Evolutionary conservation across 1,140 invertebrate genomes (phyloP).

Genomic region (Pseudoatta argentina): DNA sequence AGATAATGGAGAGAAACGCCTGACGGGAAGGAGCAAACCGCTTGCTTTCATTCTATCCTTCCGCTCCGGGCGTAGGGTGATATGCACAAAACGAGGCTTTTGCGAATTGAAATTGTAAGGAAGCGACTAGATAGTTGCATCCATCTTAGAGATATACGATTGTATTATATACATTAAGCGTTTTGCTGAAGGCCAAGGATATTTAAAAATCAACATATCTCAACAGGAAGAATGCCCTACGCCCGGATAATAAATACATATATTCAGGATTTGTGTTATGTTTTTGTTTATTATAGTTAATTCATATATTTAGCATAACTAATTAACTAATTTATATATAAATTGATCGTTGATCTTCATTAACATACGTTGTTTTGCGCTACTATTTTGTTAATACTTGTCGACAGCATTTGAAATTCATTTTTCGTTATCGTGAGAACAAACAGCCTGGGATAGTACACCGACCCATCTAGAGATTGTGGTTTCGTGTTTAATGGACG

Average conservation of each 20-base stretch:
- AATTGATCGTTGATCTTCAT: neutral
- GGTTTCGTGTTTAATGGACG: constrained; percentile 46
- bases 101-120: neutral
- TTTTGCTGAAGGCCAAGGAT: neutral
- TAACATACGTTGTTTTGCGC: neutral
- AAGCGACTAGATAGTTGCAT: neutral
- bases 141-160: constrained; percentile 4
- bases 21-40: constrained; percentile 23
- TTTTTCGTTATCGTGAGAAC: constrained; percentile 35
- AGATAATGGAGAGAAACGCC: constrained; percentile 46
- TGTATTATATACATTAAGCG: neutral
- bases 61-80: constrained; percentile 7
- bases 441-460: neutral
- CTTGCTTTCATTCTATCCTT: constrained; percentile 40
- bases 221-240: neutral
- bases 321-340: neutral
- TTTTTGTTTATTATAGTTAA: neutral
- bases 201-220: neutral
- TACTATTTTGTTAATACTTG: neutral
- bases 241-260: no score
- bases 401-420: neutral
- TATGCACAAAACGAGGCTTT: neutral
- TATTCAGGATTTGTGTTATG: neutral
- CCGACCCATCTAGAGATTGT: constrained; percentile 14
- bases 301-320: neutral